Evolutionary conservation across 2,797 vertebrate species (phyloP).

Genomic region (Scolopax rusticola): DNA sequence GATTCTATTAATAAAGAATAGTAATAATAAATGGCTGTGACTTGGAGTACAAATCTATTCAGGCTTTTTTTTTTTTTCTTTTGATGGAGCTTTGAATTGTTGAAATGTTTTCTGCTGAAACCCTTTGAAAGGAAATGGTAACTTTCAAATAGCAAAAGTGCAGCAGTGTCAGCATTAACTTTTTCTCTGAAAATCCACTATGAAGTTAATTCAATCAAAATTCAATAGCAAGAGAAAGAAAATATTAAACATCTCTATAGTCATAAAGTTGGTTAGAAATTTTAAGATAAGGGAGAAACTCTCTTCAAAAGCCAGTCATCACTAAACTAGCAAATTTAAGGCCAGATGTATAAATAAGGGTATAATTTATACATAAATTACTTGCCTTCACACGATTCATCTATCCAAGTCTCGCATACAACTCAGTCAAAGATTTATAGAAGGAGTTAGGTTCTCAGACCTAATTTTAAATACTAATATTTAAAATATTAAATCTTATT

Average conservation of each 20-base stretch:
- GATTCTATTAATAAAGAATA: background rate
- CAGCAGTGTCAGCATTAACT: background rate
- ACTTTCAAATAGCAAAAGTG: background rate
- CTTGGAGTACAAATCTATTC: background rate
- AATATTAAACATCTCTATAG: background rate
- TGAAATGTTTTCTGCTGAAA: slow-evolving; percentile 6
- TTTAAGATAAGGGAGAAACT: background rate
- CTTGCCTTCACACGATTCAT: background rate
- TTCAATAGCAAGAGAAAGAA: background rate
- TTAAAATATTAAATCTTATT: background rate
- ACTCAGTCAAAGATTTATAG: background rate
- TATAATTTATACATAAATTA: background rate
- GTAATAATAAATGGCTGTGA: background rate
- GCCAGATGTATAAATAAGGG: background rate
- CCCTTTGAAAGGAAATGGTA: background rate
- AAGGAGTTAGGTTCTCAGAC: background rate
- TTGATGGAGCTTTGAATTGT: background rate
- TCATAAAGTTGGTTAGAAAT: background rate
- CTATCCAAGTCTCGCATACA: background rate
- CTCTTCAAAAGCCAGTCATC: background rate
- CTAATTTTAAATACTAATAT: background rate
- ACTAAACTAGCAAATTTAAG: background rate
- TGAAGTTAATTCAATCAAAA: background rate
- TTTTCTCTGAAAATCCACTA: background rate
- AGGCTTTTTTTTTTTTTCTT: background rate